Evolutionary conservation across 1,140 invertebrate species (phyloP).

Genomic region (Physella acuta): DNA sequence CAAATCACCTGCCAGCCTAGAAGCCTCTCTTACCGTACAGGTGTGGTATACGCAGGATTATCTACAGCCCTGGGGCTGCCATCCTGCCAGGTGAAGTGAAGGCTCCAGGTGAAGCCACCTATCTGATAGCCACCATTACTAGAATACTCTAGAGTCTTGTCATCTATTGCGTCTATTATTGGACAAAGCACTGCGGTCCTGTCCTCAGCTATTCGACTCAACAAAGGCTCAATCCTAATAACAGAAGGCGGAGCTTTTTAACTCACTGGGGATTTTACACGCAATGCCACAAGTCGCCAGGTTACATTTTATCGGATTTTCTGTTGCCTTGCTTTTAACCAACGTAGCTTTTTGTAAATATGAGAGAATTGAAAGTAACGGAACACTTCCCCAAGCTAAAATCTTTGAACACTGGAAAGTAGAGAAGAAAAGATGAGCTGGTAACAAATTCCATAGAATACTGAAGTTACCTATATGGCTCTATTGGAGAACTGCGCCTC

Average conservation of each 20-base stretch:
- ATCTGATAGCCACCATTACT: slow-evolving; percentile 62
- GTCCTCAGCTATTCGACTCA: slow-evolving; percentile 80
- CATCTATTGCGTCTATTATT: slow-evolving; percentile 89
- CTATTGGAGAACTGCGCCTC: slow-evolving; percentile 43
- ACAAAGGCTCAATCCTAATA: slow-evolving; percentile 77
- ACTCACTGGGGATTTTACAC: too few species aligned
- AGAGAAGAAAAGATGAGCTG: too few species aligned
- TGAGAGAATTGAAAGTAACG: too few species aligned
- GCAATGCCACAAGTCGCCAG: not conserved
- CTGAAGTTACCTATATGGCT: slow-evolving; percentile 62
- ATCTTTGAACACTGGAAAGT: too few species aligned
- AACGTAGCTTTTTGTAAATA: too few species aligned
- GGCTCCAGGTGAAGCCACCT: slow-evolving; percentile 92
- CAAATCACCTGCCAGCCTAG: too few species aligned
- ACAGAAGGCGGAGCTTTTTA: not conserved
- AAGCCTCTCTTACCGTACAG: slow-evolving; percentile 18
- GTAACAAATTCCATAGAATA: too few species aligned
- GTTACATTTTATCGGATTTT: too few species aligned
- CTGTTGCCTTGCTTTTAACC: too few species aligned
- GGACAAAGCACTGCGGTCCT: slow-evolving; percentile 80
- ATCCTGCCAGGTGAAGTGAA: slow-evolving; percentile 88
- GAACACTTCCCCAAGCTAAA: too few species aligned
- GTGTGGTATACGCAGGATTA: slow-evolving; percentile 4
- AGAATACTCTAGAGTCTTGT: slow-evolving; percentile 80
- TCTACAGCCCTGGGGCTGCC: slow-evolving; percentile 68